Conservation (phyloP, 2,113 vertebrate genomes). For the Gnathonemus echidnorhynchus region DNA sequence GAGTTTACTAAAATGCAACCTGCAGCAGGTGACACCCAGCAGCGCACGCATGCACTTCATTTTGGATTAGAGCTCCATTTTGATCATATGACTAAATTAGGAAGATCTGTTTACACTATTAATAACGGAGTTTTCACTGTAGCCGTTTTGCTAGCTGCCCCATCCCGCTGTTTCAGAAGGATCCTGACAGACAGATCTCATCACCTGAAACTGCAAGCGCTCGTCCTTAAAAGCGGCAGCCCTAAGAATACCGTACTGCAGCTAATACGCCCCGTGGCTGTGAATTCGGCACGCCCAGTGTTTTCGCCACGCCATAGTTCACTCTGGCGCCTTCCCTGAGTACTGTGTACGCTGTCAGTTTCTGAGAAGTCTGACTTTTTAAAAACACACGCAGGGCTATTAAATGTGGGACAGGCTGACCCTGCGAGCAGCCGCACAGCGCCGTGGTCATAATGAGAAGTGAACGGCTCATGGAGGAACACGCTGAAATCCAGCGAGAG, state of each 20-base stretch:
- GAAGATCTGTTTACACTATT: not conserved
- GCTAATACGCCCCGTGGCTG: not conserved
- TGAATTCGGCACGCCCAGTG: not conserved
- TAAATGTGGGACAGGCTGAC: not conserved
- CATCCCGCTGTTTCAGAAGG: not conserved
- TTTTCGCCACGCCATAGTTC: not conserved
- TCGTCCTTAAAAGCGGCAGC: not conserved
- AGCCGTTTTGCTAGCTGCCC: not conserved
- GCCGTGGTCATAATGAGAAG: not conserved
- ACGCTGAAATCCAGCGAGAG: not conserved
- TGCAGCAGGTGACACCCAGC: not conserved
- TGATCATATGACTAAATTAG: not conserved
- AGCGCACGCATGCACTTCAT: not conserved
- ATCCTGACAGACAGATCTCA: not conserved
- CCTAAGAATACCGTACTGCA: not conserved
- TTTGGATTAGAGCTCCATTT: not conserved
- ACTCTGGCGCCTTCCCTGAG: conserved; percentile 65
- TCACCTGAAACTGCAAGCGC: not conserved
- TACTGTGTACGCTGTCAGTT: conserved; percentile 50
- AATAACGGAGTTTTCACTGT: not conserved
- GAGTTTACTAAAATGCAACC: not conserved
- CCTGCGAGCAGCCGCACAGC: not conserved
- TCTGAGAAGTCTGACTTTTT: not conserved
- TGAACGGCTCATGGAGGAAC: not conserved
- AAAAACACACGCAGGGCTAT: not conserved